Base-by-base conservation (phyloP, 2,888 invertebrate species). In the Alentia gelatinosa region DNA sequence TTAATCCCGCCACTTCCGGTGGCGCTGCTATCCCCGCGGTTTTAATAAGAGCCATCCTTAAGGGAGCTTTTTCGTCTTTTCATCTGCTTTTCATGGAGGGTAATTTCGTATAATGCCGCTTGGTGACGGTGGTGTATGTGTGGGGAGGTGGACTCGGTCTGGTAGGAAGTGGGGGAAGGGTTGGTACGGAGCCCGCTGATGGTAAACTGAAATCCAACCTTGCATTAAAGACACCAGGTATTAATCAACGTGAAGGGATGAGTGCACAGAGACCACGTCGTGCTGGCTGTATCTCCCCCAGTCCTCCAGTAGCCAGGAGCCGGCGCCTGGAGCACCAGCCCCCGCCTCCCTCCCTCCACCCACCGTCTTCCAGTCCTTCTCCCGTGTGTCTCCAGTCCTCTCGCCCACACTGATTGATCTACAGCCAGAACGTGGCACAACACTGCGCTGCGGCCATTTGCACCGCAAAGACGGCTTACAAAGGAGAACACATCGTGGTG, bases 191-290 rank as follows among this genome's bases (percentile, higher is more conserved):
- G 63, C 12, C 79, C 23, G 37, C 3, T 35, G 37, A 35, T 39
- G 35, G 79, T 79, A 39, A 79, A 79, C 19, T 79, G 79, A 79
- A 79, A 79, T 39, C 39, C 79, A 79, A 79, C n/a, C 79, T n/a
- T 15, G 1, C 79, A 79, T 79, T 79, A 79, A 79, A 79, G 79
- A 15, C 79, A n/a, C n/a, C 23, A 12, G 9, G 37, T 39, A 39
- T 68, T 79, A 79, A 79, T 79, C 79, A 79, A 39, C 15, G 37
- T 1, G 7, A 39, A 19, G 7, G 37, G 35, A n/a, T 63, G 26
- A 9, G n/a, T n/a, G 15, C 26, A n/a, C 5, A 9, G 15, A n/a
- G n/a, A n/a, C n/a, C n/a, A n/a, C n/a, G n/a, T n/a, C 12, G 23
- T 9, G n/a, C 12, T 5, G 63, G 15, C 63, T 63, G 63, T 9